Conservation (phyloP, 1,140 invertebrate species). For the Drosophila suzukii region DNA sequence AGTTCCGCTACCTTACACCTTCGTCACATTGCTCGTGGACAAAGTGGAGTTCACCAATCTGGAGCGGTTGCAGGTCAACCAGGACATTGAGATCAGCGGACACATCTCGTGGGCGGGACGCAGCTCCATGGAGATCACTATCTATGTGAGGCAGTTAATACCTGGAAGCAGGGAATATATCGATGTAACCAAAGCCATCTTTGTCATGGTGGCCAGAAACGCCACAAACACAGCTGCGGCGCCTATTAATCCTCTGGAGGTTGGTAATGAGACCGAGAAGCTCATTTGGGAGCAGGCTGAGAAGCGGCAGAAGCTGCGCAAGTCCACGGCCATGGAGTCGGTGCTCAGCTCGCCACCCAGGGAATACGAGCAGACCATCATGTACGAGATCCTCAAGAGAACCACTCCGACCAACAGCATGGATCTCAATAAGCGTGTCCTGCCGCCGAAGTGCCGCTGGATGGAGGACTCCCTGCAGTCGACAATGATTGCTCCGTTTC, state of each 20-base stretch:
- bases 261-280: constrained; percentile 87
- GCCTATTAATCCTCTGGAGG: constrained; percentile 87
- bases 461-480: constrained; percentile 85
- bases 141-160: constrained; percentile 89
- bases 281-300: constrained; percentile 86
- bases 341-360: constrained; percentile 88
- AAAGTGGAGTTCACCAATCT: constrained; percentile 87
- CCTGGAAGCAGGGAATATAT: constrained; percentile 85
- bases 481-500: constrained; percentile 67
- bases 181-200: constrained; percentile 88
- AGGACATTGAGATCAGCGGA: constrained; percentile 90
- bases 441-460: constrained; percentile 88
- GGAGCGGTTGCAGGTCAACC: constrained; percentile 84
- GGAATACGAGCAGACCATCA: constrained; percentile 87
- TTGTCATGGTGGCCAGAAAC: constrained; percentile 91
- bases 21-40: constrained; percentile 92
- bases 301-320: constrained; percentile 85
- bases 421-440: constrained; percentile 84
- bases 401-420: constrained; percentile 86
- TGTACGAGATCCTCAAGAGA: constrained; percentile 88
- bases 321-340: constrained; percentile 85
- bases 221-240: constrained; percentile 87
- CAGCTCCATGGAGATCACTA: constrained; percentile 90
- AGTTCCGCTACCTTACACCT: constrained; percentile 87
- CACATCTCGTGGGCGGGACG: constrained; percentile 91